Evolutionary conservation across 2,888 invertebrate genomes (phyloP), one percentile per base, ranked within the genome.

Genomic region (Drosophila ustulata): DNA sequence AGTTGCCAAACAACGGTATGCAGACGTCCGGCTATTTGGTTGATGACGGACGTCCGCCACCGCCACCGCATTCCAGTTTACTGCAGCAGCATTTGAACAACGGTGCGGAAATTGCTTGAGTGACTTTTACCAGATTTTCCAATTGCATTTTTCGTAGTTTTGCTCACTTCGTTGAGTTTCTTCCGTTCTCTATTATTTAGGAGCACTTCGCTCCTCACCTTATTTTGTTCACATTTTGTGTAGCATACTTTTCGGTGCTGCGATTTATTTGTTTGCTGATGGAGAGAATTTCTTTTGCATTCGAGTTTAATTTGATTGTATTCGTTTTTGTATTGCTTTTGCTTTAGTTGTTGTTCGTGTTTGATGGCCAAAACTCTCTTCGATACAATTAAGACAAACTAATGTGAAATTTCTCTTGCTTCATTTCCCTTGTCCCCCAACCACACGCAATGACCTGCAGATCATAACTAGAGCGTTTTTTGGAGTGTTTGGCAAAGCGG

Each of bases 1-100:
- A 90, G 47, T 81, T 90, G 77, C 64, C 78, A 47, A 80, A 79
- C 52, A 66, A 50, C 13, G 64, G 56, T 45, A 64, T 71, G 75
- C 57, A 71, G 55, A 50, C 70, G 63, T 81, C 80, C 58, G 76
- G 80, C 47, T 89, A 90, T 71, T 82, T 91, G 71, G 90, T 89
- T 47, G 92, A 94, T 91, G 94, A 94, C 91, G 93, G 95, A 92
- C 94, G 96, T 73, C 96, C 96, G 86, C 96, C 96, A 86, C 96
- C 95, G 89, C 94, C 94, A 57, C 94, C 94, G 65, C 94, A 94
- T 91, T 95, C 95, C 80, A 95, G 95, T 91, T 94, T 97, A 91
- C 95, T 97, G 93, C 96, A 97, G 93, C 80, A 86, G 61, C 96
- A 96, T 95, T 68, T 89, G 79, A 85, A 85, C 47, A 85, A 85